Conservation (phyloP, 1,140 invertebrate genomes). For the Pectinophora gossypiella region DNA sequence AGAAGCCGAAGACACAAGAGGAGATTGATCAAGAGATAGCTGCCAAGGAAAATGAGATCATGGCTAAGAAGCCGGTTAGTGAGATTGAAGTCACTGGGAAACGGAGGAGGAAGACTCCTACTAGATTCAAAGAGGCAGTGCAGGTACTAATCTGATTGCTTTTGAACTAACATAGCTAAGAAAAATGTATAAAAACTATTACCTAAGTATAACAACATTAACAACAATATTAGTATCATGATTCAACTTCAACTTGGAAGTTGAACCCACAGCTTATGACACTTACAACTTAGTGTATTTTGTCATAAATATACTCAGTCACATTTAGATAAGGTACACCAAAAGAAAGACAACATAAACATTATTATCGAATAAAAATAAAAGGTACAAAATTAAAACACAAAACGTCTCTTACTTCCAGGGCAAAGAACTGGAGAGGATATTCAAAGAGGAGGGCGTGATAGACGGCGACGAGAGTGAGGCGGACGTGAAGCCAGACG, state of each 20-base stretch:
- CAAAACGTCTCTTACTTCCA: conserved; percentile 47
- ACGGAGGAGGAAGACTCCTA: conserved; percentile 79
- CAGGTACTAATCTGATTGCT: conserved; percentile 76
- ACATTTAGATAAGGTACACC: no score
- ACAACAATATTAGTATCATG: no score
- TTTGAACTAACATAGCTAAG: no score
- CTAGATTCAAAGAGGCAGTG: conserved; percentile 80
- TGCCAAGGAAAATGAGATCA: conserved; percentile 35
- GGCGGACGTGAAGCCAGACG: conserved; percentile 29
- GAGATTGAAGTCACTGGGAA: conserved; percentile 63
- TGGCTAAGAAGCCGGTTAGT: conserved; percentile 56
- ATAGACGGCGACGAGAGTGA: conserved; percentile 78
- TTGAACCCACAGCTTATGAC: no score
- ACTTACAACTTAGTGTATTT: no score
- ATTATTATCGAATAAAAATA: no score
- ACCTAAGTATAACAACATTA: no score
- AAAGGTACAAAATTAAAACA: no score
- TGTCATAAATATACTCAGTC: no score
- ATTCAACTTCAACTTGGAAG: no score
- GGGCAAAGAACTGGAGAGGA: conserved; percentile 84
- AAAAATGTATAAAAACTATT: no score
- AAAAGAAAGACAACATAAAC: no score
- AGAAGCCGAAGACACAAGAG: conserved; percentile 77
- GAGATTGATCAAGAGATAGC: conserved; percentile 45
- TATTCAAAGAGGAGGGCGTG: conserved; percentile 83